These are phyloP conservation scores for Drosophila setifemur DNA, from an alignment of 1,140 invertebrate species.

Conservation along the genomic window DNA sequence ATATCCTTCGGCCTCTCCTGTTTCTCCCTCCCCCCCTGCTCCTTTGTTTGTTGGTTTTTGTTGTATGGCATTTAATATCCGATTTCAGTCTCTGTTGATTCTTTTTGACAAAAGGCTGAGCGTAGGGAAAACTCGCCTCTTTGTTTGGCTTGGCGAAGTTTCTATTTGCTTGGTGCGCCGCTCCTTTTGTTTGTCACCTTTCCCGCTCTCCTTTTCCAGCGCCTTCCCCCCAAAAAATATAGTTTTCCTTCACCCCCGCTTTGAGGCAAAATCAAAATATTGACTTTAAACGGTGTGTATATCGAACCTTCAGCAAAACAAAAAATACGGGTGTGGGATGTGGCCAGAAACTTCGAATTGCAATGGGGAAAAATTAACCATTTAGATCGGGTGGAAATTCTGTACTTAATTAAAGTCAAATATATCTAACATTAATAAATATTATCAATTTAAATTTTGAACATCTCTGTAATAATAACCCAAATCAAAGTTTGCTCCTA, in stretches of 20 bases:
- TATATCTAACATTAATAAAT: too few relatives aligned
- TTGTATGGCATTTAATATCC: conserved; percentile 75
- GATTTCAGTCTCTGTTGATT: conserved; percentile 63
- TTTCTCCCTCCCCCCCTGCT: conserved; percentile 41
- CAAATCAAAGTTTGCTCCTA: too few relatives aligned
- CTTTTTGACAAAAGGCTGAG: conserved; percentile 42
- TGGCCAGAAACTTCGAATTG: not conserved
- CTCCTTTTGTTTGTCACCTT: conserved; percentile 50
- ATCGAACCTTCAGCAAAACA: conserved; percentile 54
- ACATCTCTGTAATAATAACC: too few relatives aligned
- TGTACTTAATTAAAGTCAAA: too few relatives aligned
- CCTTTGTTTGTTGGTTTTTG: conserved; percentile 40
- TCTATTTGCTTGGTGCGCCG: conserved; percentile 59
- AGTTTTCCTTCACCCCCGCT: not conserved
- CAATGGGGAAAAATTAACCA: too few relatives aligned
- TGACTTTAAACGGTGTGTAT: conserved; percentile 68
- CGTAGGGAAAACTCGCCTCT: conserved; percentile 14
- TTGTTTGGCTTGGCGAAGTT: too few relatives aligned
- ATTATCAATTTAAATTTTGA: too few relatives aligned
- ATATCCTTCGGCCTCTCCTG: conserved; percentile 28
- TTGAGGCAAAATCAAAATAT: conserved; percentile 66
- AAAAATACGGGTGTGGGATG: not conserved
- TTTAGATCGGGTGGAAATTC: too few relatives aligned
- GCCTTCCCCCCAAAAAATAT: too few relatives aligned
- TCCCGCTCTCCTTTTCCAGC: not conserved